Conservation (phyloP, 1,140 invertebrate genomes). For the Drosophila burlai region DNA sequence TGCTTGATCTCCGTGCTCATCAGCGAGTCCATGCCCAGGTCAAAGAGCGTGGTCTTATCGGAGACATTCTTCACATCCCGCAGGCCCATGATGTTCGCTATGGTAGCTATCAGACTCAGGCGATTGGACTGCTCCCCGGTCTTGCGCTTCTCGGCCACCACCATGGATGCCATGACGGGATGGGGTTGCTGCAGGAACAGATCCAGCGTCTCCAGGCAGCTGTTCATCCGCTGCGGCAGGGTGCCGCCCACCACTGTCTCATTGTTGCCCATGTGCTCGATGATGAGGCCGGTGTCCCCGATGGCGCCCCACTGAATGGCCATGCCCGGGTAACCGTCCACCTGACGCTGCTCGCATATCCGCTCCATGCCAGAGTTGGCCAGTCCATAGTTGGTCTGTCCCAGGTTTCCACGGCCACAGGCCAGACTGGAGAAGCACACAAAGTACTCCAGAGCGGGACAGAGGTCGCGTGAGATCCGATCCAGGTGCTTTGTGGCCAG, state of each 20-base stretch:
- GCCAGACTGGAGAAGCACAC: slow-evolving; percentile 97
- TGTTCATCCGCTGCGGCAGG: slow-evolving; percentile 95
- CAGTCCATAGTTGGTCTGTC: slow-evolving; percentile 97
- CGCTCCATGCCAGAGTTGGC: slow-evolving; percentile 99
- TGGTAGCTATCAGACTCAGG: slow-evolving; percentile 89
- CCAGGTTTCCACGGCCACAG: slow-evolving; percentile 97
- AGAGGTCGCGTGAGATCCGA: slow-evolving; percentile 89
- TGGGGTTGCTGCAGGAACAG: slow-evolving; percentile 94
- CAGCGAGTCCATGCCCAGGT: slow-evolving; percentile 98
- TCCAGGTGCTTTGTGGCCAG: slow-evolving; percentile 93
- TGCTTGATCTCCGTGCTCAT: slow-evolving; percentile 99
- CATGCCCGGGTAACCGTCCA: slow-evolving; percentile 91
- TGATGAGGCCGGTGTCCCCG: slow-evolving; percentile 96
- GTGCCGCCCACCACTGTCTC: slow-evolving; percentile 96
- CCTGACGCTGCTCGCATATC: slow-evolving; percentile 93
- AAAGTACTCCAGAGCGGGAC: slow-evolving; percentile 94
- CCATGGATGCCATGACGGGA: slow-evolving; percentile 93
- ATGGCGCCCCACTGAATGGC: slow-evolving; percentile 99
- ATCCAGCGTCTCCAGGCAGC: slow-evolving; percentile 94
- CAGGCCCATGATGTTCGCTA: slow-evolving; percentile 93
- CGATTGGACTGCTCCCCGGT: slow-evolving; percentile 84
- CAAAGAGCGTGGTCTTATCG: slow-evolving; percentile 91
- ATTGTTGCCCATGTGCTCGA: slow-evolving; percentile 94
- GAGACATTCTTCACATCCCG: slow-evolving; percentile 93
- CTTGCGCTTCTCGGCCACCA: slow-evolving; percentile 91